A percentile compares a stretch with the other conserved stretches of the same genome.
Evolutionary conservation across 2,888 invertebrate genomes (phyloP).

Genomic region (Leucophenga montana): DNA sequence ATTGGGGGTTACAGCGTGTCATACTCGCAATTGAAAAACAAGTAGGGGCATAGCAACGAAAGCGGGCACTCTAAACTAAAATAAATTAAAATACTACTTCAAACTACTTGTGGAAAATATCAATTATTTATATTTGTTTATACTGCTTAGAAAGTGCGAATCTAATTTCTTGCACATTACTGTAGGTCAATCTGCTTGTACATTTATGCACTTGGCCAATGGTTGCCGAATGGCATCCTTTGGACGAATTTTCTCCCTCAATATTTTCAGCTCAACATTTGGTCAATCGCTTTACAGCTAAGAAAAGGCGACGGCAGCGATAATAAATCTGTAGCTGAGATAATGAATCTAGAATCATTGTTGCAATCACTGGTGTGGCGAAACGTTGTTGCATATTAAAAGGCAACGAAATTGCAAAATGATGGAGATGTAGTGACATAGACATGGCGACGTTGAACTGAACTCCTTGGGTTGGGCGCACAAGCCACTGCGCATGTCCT

Average conservation of each 20-base stretch:
- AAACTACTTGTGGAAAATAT: too few relatives aligned
- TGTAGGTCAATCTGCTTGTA: neutral
- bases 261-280: too few relatives aligned
- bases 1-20: too few relatives aligned
- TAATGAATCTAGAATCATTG: conserved; percentile 72
- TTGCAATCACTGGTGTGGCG: conserved; percentile 70
- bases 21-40: too few relatives aligned
- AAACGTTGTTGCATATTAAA: conserved; percentile 32
- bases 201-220: neutral
- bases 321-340: conserved; percentile 61
- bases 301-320: neutral
- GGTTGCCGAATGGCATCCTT: neutral
- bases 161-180: too few relatives aligned
- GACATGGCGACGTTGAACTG: neutral
- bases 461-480: too few relatives aligned
- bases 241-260: neutral
- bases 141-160: too few relatives aligned
- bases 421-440: neutral
- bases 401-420: neutral
- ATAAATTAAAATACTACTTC: too few relatives aligned
- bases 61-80: too few relatives aligned
- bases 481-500: conserved; percentile 23
- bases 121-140: too few relatives aligned
- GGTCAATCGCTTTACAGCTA: too few relatives aligned
- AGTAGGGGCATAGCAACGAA: too few relatives aligned